phyloP scores from a whole-genome alignment of 1,140 invertebrate species.

The Meteorus sp. region DNA sequence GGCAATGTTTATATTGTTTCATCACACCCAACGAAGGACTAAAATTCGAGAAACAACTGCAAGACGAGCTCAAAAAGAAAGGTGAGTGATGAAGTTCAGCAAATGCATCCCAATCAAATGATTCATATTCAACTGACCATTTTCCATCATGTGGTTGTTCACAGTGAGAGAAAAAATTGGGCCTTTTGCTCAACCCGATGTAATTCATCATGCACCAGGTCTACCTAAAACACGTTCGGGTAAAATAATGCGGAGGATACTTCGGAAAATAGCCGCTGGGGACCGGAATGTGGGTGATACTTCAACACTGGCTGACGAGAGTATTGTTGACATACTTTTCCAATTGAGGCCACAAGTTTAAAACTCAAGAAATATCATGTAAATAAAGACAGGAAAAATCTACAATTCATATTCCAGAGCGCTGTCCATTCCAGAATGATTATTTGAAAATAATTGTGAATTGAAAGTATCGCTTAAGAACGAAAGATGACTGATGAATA shows the following conservation, averaged over 20 bases:
- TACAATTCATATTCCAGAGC: background rate
- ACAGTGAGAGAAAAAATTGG: slow-evolving; percentile 90
- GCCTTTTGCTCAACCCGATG: slow-evolving; percentile 94
- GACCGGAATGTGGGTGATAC: slow-evolving; percentile 89
- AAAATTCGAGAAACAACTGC: slow-evolving; percentile 70
- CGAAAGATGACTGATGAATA: too few relatives aligned
- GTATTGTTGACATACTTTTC: slow-evolving; percentile 80
- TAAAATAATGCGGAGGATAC: slow-evolving; percentile 95
- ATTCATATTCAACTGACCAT: slow-evolving; percentile 8
- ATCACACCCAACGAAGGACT: slow-evolving; percentile 83
- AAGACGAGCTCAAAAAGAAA: slow-evolving; percentile 75
- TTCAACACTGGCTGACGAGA: slow-evolving; percentile 88
- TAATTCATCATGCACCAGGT: slow-evolving; percentile 87
- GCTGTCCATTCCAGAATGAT: too few relatives aligned
- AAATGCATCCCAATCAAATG: too few relatives aligned
- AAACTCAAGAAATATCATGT: slow-evolving; percentile 23
- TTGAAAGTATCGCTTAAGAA: too few relatives aligned
- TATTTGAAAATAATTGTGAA: too few relatives aligned
- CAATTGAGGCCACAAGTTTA: slow-evolving; percentile 62
- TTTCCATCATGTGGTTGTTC: slow-evolving; percentile 34
- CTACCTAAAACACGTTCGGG: slow-evolving; percentile 97
- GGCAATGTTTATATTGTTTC: slow-evolving; percentile 96
- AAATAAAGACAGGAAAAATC: slow-evolving; percentile 21
- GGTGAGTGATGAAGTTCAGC: too few relatives aligned
- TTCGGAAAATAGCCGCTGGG: slow-evolving; percentile 89